phyloP scores from a whole-genome alignment of 2,113 vertebrate genomes.

The Vireo altiloquus region DNA sequence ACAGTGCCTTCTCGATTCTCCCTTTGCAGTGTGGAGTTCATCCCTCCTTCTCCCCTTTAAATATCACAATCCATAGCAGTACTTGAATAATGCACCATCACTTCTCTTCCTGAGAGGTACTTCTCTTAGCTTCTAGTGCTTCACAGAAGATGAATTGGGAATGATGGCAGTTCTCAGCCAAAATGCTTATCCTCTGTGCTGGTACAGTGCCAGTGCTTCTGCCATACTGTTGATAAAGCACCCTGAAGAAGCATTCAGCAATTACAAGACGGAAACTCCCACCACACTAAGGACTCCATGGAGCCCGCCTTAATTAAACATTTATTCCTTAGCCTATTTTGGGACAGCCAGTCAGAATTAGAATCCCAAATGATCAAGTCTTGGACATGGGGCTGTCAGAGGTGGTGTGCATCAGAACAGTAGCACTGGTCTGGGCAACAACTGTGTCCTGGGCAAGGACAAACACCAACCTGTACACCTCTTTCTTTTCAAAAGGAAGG shows the following conservation, averaged over 20 bases:
- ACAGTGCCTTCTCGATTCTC: background rate
- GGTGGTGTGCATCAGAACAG: background rate
- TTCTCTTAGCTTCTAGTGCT: background rate
- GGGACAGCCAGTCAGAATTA: background rate
- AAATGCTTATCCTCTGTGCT: background rate
- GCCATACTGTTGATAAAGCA: background rate
- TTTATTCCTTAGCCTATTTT: background rate
- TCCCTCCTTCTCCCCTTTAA: background rate
- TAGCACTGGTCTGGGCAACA: background rate
- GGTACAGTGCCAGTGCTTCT: background rate
- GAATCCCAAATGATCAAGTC: background rate
- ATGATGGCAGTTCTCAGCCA: background rate
- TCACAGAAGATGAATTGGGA: background rate
- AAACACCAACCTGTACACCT: background rate
- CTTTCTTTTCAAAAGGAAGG: background rate
- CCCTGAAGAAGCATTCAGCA: background rate
- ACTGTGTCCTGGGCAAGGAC: background rate
- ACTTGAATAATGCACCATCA: background rate
- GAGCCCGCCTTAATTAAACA: background rate
- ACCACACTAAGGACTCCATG: background rate
- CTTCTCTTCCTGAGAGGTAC: background rate
- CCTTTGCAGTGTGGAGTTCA: background rate
- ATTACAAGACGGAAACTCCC: background rate
- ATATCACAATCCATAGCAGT: background rate
- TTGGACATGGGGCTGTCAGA: background rate